phyloP scores from a whole-genome alignment of 2,113 vertebrate species.

The Microcebus tavaratra region DNA sequence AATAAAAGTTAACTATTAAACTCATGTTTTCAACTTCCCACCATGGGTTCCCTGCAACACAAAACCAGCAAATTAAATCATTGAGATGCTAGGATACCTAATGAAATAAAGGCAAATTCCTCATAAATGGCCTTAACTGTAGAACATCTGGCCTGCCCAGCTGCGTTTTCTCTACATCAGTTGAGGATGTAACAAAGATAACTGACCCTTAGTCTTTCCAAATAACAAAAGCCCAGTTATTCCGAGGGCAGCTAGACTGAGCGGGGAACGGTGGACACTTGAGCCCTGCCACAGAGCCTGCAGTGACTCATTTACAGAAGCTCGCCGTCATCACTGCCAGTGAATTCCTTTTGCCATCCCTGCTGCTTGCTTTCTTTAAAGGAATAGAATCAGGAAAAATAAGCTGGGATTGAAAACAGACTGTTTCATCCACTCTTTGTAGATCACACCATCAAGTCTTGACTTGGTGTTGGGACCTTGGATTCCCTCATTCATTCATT shows the following conservation, averaged over 20 bases:
- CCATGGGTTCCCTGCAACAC: slow-evolving; percentile 64
- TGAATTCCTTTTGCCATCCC: neutral
- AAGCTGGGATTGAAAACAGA: neutral
- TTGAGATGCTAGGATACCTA: slow-evolving; percentile 34
- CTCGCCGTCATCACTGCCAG: neutral
- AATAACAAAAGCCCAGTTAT: slow-evolving; percentile 82
- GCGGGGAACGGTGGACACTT: slow-evolving; percentile 32
- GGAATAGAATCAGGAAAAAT: slow-evolving; percentile 14
- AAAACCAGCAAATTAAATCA: slow-evolving; percentile 77
- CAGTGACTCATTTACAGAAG: slow-evolving; percentile 72
- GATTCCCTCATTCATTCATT: neutral
- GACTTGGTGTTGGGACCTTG: neutral
- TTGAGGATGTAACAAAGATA: slow-evolving; percentile 72
- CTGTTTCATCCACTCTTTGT: neutral
- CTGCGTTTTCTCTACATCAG: slow-evolving; percentile 61
- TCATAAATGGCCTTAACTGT: slow-evolving; percentile 43
- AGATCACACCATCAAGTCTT: neutral
- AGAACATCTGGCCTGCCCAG: slow-evolving; percentile 77
- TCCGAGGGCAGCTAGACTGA: slow-evolving; percentile 58
- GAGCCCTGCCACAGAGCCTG: slow-evolving; percentile 30
- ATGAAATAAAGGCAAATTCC: slow-evolving; percentile 71
- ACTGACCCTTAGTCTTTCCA: slow-evolving; percentile 70
- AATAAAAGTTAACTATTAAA: slow-evolving; percentile 87
- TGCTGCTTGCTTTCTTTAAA: slow-evolving; percentile 34
- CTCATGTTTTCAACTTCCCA: slow-evolving; percentile 77